Evolutionary conservation across 2,113 vertebrate species (phyloP), one percentile per base, ranked within the genome.

Genomic region (Gallinago paraguaiae): DNA sequence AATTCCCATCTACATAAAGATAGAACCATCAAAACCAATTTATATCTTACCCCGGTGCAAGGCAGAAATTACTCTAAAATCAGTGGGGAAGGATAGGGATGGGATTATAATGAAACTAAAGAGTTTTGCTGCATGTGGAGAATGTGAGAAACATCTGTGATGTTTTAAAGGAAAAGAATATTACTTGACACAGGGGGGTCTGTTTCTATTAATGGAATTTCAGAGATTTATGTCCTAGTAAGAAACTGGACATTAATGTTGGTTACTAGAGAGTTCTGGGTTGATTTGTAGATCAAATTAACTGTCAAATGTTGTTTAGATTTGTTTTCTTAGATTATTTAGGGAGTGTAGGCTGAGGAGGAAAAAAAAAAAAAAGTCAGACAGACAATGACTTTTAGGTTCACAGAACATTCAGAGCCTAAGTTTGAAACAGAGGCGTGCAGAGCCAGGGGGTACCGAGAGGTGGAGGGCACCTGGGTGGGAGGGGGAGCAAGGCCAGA

Each of bases 401-500:
- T 61, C 72, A 41, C 35, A 67, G 48, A 61, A 7, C 53, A n/a
- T 50, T 71, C 37, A 37, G 31, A 86, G 59, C 25, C 33, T 11
- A 39, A 24, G 35, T 30, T 59, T 39, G 53, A 68, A n/a, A 54
- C 6, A 72, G 69, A 35, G 27, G 59, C 3, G 35, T 17, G 11
- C 37, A 48, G 33, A 53, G 17, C 41, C 19, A 14, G 14, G 24
- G 57, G 33, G 16, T 14, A 20, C 48, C 7, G 63, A 25, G 60
- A 37, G 12, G 23, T n/a, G 23, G 6, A 18, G 56, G 65, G 13
- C 25, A 57, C 13, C 22, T 1, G 3, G 22, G 33, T 1, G 5
- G 60, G 25, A 41, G 23, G 0, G 6, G 39, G 6, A 72, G 17
- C 1, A 0, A 50, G 31, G 23, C 23, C 0, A 2, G 20, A 12